Conservation (phyloP, 2,797 vertebrate genomes). For the Ptychobarbus kaznakovi region DNA sequence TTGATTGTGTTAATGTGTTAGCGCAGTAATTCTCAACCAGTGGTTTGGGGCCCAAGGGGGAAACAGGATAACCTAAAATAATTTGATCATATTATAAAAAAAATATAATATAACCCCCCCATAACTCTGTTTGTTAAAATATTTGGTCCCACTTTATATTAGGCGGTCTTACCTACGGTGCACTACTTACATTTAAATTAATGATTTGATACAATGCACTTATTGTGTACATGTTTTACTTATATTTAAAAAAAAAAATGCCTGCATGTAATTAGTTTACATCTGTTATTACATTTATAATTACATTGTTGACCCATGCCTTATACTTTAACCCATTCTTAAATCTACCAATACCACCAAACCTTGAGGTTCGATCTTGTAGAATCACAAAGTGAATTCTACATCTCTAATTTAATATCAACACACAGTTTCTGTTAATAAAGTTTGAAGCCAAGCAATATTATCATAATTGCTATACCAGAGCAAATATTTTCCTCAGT, state of each 20-base stretch:
- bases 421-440: background rate
- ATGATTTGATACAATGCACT: background rate
- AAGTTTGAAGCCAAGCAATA: background rate
- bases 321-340: too few relatives aligned
- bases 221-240: background rate
- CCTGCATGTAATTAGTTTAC: too few relatives aligned
- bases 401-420: background rate
- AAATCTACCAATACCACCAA: too few relatives aligned
- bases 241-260: too few relatives aligned
- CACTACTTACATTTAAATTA: background rate
- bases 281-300: too few relatives aligned
- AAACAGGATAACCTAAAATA: background rate
- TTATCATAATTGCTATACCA: background rate
- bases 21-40: background rate
- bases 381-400: background rate
- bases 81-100: background rate
- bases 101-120: too few relatives aligned
- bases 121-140: too few relatives aligned
- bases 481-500: background rate
- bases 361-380: background rate
- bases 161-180: too few relatives aligned
- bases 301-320: background rate
- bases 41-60: background rate
- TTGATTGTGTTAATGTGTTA: conserved; percentile 6
- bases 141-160: too few relatives aligned